Percentiles rank a stretch among this genome's conserved stretches.
phyloP scores from a whole-genome alignment of 2,113 vertebrate species.

The Zosterops japonicus region DNA sequence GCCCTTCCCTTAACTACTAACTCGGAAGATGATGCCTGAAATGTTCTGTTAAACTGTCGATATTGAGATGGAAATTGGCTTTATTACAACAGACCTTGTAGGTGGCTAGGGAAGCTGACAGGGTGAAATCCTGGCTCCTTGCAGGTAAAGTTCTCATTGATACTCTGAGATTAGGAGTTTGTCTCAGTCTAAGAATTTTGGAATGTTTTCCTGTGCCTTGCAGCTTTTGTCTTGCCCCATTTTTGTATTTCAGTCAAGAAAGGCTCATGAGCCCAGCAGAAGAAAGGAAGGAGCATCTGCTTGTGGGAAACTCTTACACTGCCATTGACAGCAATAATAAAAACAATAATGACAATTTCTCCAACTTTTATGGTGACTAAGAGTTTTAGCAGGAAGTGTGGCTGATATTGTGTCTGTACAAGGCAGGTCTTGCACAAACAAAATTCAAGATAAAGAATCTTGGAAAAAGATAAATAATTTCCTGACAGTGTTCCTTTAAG shows the following conservation, averaged over 20 bases:
- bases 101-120: neutral
- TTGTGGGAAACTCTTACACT: neutral
- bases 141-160: neutral
- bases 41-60: neutral
- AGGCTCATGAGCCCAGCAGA: neutral
- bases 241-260: neutral
- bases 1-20: neutral
- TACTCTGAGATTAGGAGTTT: neutral
- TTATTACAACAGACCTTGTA: neutral
- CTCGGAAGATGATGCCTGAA: neutral
- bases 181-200: neutral
- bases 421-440: neutral
- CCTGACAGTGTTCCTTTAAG: neutral
- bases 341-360: neutral
- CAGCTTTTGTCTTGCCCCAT: neutral
- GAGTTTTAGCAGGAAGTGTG: neutral
- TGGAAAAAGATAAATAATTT: neutral
- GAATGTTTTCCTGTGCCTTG: neutral
- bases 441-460: neutral
- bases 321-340: neutral
- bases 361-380: neutral
- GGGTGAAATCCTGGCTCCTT: neutral
- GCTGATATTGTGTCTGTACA: neutral
- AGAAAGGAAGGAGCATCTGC: neutral
- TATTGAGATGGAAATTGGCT: neutral